These are phyloP conservation scores for Toxostoma redivivum DNA, from an alignment of 2,113 vertebrate genomes.

Conservation along the genomic window DNA sequence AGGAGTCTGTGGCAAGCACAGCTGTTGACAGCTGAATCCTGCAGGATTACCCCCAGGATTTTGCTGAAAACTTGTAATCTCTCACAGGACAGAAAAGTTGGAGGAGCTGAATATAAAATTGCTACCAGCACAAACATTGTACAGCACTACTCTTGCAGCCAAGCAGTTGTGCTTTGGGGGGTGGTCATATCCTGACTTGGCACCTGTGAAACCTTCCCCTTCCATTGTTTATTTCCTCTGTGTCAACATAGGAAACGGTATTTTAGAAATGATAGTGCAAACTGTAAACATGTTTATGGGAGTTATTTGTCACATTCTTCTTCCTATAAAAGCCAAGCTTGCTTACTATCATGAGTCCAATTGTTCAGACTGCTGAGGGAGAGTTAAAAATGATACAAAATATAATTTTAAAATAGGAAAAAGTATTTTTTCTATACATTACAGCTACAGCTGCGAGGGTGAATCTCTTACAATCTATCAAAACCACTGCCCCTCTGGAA, in stretches of 20 bases:
- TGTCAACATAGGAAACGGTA: neutral
- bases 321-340: conserved; percentile 3
- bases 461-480: conserved; percentile 5
- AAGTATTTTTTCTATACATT: conserved; percentile 6
- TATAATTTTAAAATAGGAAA: neutral
- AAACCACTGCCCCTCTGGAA: neutral
- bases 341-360: conserved; percentile 6
- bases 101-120: neutral
- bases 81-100: neutral
- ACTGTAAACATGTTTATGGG: conserved; percentile 1
- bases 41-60: conserved; percentile 20
- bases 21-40: conserved; percentile 42
- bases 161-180: neutral
- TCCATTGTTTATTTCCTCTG: neutral
- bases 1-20: conserved; percentile 14
- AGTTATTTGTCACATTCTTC: conserved; percentile 20
- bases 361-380: neutral
- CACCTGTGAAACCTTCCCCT: neutral
- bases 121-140: neutral
- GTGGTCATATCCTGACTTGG: neutral
- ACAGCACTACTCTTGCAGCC: neutral
- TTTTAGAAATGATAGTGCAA: conserved; percentile 10
- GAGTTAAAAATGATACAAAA: neutral
- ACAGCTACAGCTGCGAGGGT: neutral
- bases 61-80: conserved; percentile 29